Evolutionary conservation across 1,140 invertebrate genomes (phyloP).

Genomic region (Tenebrio molitor): DNA sequence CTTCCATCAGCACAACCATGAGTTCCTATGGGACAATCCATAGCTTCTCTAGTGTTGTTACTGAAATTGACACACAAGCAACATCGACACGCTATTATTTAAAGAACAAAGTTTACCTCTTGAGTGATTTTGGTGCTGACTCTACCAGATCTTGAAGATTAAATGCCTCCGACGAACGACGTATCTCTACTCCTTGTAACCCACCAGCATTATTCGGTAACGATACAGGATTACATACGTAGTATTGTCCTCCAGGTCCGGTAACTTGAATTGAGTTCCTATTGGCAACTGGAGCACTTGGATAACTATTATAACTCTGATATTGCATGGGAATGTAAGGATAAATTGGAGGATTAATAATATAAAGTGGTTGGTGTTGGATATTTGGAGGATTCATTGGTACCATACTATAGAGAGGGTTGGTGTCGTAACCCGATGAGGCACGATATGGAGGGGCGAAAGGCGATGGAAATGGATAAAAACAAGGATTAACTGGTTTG

Average conservation of each 20-base stretch:
- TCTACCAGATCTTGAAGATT: conserved; percentile 55
- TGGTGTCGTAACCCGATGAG: conserved; percentile 48
- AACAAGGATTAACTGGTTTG: conserved; percentile 53
- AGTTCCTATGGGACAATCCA: conserved; percentile 60
- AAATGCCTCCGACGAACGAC: conserved; percentile 47
- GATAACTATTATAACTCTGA: conserved; percentile 43
- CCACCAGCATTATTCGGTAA: conserved; percentile 49
- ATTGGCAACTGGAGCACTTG: conserved; percentile 22
- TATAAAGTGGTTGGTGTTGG: conserved; percentile 49
- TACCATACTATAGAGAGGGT: conserved; percentile 49
- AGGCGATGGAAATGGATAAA: conserved; percentile 53
- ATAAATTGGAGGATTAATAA: conserved; percentile 57
- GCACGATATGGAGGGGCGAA: conserved; percentile 48
- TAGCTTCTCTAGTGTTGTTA: conserved; percentile 55
- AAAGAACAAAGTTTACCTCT: neutral
- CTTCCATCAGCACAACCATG: conserved; percentile 68
- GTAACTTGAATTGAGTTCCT: conserved; percentile 51
- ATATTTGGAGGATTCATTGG: conserved; percentile 40
- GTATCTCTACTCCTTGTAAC: conserved; percentile 59
- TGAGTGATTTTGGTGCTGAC: neutral
- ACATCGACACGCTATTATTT: neutral
- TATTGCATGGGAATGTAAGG: conserved; percentile 50
- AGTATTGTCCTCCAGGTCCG: conserved; percentile 59
- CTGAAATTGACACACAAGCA: conserved; percentile 47
- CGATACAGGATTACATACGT: conserved; percentile 62